phyloP scores from a whole-genome alignment of 2,113 vertebrate genomes.

The Microcebus tavaratra region DNA sequence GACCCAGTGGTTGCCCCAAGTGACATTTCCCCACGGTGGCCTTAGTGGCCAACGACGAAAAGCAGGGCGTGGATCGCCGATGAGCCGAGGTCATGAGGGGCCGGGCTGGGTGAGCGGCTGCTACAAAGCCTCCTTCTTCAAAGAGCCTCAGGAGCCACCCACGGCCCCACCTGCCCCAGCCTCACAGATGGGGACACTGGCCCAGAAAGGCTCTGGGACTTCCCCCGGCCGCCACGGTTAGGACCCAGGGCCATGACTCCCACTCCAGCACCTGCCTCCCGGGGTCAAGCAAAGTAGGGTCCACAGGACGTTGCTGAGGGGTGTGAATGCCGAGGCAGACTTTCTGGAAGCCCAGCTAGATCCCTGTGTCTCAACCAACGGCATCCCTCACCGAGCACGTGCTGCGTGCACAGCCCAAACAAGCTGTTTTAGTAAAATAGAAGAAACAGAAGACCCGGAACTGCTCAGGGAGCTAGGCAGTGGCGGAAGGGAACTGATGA shows the following conservation, averaged over 20 bases:
- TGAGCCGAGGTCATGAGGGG: rapidly evolving
- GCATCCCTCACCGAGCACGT: background rate
- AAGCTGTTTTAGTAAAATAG: background rate
- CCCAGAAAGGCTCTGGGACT: background rate
- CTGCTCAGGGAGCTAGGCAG: background rate
- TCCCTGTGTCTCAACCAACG: background rate
- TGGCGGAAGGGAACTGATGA: background rate
- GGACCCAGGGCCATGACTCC: background rate
- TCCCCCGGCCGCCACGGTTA: background rate
- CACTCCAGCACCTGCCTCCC: background rate
- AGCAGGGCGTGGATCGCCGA: background rate
- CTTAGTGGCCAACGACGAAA: background rate
- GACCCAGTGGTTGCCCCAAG: background rate
- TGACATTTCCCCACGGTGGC: background rate
- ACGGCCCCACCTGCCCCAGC: background rate
- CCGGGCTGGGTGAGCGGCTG: background rate
- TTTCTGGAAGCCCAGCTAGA: background rate
- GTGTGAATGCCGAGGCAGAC: background rate
- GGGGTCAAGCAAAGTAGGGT: background rate
- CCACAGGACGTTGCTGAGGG: background rate
- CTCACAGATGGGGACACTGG: background rate
- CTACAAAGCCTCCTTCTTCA: background rate
- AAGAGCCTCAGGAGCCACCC: background rate
- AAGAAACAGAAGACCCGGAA: background rate
- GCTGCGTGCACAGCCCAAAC: background rate